These are phyloP conservation scores for Microcebus lehilahytsara DNA, from an alignment of 2,113 vertebrate species.

Conservation along the genomic window DNA sequence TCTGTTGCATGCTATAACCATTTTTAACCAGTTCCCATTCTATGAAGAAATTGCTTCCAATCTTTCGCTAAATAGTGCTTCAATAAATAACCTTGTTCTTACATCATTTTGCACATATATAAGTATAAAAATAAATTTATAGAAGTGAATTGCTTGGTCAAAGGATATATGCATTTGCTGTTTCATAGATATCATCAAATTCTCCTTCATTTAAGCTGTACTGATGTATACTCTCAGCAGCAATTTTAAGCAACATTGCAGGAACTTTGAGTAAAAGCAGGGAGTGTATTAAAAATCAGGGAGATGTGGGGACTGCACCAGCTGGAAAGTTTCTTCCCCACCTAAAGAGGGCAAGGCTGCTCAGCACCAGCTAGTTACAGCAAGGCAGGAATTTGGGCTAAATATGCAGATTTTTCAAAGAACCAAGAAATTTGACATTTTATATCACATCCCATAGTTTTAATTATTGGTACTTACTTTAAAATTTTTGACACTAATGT, in stretches of 20 bases:
- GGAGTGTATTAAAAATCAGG: not conserved
- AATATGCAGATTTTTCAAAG: not conserved
- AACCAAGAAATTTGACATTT: not conserved
- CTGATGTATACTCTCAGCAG: not conserved
- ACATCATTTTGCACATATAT: not conserved
- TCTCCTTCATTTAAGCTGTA: not conserved
- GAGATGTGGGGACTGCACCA: not conserved
- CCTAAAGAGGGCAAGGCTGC: no score
- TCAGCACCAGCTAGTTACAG: not conserved
- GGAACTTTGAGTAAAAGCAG: not conserved
- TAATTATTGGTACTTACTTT: not conserved
- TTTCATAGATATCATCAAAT: not conserved
- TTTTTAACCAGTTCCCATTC: not conserved
- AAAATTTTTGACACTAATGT: not conserved
- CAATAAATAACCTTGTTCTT: slow-evolving; percentile 41
- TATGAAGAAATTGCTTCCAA: not conserved
- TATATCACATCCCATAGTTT: not conserved
- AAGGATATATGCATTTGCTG: slow-evolving; percentile 9
- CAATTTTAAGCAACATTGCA: not conserved
- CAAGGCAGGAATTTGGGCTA: not conserved
- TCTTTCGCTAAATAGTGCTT: slow-evolving; percentile 16
- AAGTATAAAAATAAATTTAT: slow-evolving; percentile 40
- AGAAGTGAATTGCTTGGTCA: slow-evolving; percentile 12
- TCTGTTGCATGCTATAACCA: not conserved
- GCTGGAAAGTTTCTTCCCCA: not conserved